These are phyloP conservation scores for Ernsta delagoae DNA, from an alignment of 2,888 invertebrate genomes.

Conservation along the genomic window DNA sequence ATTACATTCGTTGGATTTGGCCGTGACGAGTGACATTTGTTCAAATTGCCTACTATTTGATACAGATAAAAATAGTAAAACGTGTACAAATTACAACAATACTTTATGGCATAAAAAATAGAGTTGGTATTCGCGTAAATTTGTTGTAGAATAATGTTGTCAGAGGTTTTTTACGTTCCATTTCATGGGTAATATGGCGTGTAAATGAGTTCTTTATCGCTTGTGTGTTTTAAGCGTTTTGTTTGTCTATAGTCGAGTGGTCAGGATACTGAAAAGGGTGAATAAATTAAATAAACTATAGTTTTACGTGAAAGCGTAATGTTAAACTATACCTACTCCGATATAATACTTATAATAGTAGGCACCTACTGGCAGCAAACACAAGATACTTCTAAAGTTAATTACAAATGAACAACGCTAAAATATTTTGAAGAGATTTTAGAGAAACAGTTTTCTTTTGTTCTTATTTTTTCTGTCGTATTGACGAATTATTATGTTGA, in stretches of 20 bases:
- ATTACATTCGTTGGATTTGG: slow-evolving; percentile 59
- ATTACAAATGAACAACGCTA: too few species aligned
- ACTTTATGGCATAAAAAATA: slow-evolving; percentile 17
- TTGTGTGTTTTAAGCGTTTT: slow-evolving; percentile 69
- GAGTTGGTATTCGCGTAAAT: slow-evolving; percentile 46
- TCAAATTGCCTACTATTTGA: slow-evolving; percentile 72
- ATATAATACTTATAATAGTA: too few species aligned
- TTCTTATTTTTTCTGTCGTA: too few species aligned
- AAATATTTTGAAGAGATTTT: too few species aligned
- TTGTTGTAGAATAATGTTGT: slow-evolving; percentile 47
- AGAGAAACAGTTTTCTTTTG: too few species aligned
- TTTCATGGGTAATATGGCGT: slow-evolving; percentile 80
- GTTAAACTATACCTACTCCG: background rate
- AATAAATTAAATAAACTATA: slow-evolving; percentile 64
- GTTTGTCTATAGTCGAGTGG: slow-evolving; percentile 65
- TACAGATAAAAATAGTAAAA: slow-evolving; percentile 42
- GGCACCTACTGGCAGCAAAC: too few species aligned
- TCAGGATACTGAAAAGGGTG: slow-evolving; percentile 64
- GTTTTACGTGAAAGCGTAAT: slow-evolving; percentile 17
- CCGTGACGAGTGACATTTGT: slow-evolving; percentile 76
- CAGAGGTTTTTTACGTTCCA: slow-evolving; percentile 69
- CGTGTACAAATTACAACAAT: background rate
- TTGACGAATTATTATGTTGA: too few species aligned
- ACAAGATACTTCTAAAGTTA: too few species aligned
- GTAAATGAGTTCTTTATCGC: slow-evolving; percentile 83